phyloP scores from a whole-genome alignment of 2,888 invertebrate species.

The Brenthis daphne region DNA sequence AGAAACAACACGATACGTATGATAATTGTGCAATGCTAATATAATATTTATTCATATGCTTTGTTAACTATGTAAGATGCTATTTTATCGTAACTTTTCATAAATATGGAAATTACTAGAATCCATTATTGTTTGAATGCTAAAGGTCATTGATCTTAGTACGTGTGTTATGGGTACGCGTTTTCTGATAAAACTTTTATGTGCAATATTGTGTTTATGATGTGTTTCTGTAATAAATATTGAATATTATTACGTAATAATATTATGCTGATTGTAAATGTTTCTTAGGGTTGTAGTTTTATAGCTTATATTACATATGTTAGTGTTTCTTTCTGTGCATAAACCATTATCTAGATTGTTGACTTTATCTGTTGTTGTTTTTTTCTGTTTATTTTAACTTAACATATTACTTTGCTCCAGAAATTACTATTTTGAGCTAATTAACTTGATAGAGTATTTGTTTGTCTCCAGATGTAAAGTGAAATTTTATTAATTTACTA shows the following conservation, averaged over 20 bases:
- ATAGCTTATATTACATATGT: not conserved
- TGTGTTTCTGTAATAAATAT: slow-evolving; percentile 24
- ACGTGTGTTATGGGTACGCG: not conserved
- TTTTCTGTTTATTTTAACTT: no score
- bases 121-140: slow-evolving; percentile 37
- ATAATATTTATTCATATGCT: slow-evolving; percentile 27
- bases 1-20: slow-evolving; percentile 7
- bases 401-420: no score
- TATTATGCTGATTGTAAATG: slow-evolving; percentile 7
- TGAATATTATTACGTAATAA: slow-evolving; percentile 23
- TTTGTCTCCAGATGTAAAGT: no score
- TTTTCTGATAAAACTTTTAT: slow-evolving; percentile 19
- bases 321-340: no score
- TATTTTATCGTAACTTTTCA: slow-evolving; percentile 36
- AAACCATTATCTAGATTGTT: no score
- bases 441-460: no score
- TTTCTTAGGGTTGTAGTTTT: not conserved
- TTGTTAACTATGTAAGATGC: slow-evolving; percentile 33
- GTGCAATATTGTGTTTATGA: slow-evolving; percentile 12
- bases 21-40: slow-evolving; percentile 17
- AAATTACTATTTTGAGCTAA: no score
- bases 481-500: no score
- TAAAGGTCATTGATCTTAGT: slow-evolving; percentile 33
- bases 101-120: slow-evolving; percentile 39
- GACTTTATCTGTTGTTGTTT: no score